Conservation (phyloP, 1,140 invertebrate species). For the Globodera ellingtonae region DNA sequence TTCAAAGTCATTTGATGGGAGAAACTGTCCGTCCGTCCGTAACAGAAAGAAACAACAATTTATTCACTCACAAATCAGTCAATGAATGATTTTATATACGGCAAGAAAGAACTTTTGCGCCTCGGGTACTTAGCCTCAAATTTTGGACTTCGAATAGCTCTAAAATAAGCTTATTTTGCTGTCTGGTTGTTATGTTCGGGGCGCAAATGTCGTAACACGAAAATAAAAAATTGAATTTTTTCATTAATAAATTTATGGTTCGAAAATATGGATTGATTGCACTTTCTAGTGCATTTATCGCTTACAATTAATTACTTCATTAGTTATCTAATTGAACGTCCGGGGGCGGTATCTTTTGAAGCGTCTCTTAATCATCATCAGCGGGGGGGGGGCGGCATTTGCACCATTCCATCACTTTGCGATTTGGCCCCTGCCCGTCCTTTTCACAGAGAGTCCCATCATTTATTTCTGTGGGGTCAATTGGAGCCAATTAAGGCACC, state of each 20-base stretch:
- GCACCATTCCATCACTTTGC: neutral
- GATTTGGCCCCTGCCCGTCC: neutral
- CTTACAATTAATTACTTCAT: neutral
- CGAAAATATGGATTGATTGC: no score
- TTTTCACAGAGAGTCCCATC: neutral
- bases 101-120: neutral
- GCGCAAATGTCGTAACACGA: no score
- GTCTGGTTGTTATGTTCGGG: no score
- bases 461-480: neutral
- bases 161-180: no score
- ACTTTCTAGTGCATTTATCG: neutral
- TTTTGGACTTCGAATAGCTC: neutral
- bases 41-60: neutral
- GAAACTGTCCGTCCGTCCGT: neutral
- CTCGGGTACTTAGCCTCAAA: neutral
- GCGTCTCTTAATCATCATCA: no score
- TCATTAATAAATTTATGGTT: no score
- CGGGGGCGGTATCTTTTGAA: no score
- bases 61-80: neutral
- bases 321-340: neutral
- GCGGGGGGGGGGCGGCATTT: no score
- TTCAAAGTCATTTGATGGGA: constrained; percentile 18
- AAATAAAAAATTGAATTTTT: no score
- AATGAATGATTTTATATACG: neutral
- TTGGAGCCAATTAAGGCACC: constrained; percentile 17